Conservation (phyloP, 2,113 vertebrate genomes). For the Arothron firmamentum region DNA sequence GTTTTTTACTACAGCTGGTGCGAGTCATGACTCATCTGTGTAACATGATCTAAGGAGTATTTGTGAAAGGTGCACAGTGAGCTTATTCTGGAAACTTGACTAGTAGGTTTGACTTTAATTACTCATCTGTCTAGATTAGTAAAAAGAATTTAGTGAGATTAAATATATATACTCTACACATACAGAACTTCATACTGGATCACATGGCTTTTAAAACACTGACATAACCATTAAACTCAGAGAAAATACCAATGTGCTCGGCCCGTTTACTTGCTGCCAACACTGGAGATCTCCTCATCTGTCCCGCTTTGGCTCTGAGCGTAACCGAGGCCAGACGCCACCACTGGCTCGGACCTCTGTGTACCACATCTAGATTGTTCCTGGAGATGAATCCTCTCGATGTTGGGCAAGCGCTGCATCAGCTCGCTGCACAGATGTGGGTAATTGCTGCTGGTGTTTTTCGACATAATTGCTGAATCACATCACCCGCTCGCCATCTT, state of each 20-base stretch:
- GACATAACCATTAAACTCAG: slow-evolving; percentile 25
- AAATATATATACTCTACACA: slow-evolving; percentile 8
- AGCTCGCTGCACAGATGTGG: slow-evolving; percentile 34
- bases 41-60: slow-evolving; percentile 4
- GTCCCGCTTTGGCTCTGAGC: too few species aligned
- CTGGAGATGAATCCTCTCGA: slow-evolving; percentile 30
- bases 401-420: slow-evolving; percentile 33
- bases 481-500: neutral
- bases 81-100: slow-evolving; percentile 41
- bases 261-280: too few species aligned
- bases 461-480: slow-evolving; percentile 17
- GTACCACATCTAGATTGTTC: slow-evolving; percentile 19
- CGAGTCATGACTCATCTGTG: slow-evolving; percentile 4
- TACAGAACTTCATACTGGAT: slow-evolving; percentile 4
- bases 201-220: slow-evolving; percentile 19
- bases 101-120: slow-evolving; percentile 14
- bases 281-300: neutral
- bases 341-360: slow-evolving; percentile 28
- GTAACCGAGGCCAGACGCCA: slow-evolving; percentile 12
- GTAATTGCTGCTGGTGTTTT: slow-evolving; percentile 29
- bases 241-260: slow-evolving; percentile 10
- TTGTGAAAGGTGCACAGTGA: slow-evolving; percentile 21
- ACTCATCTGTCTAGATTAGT: slow-evolving; percentile 17
- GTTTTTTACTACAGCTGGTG: slow-evolving; percentile 45
- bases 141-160: slow-evolving; percentile 19